Evolutionary conservation across 1,140 invertebrate species (phyloP), one percentile per base, ranked within the genome.

Genomic region (Pseudomyrmex pallidus): DNA sequence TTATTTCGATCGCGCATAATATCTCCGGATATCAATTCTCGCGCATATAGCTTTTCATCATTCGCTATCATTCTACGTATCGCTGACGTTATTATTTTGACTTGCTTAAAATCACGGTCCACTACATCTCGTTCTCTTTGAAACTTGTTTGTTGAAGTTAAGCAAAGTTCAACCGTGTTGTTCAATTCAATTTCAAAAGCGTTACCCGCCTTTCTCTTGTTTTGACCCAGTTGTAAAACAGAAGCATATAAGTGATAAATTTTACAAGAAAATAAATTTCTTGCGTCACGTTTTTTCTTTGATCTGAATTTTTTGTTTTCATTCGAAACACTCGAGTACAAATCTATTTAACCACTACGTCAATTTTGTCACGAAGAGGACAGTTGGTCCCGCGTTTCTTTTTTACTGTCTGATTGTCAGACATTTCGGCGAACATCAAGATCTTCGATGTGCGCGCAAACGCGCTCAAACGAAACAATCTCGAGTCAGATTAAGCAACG

Each of bases 401-500:
- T 50, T 50, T 13, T 50, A 13, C 12, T 35, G 35, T 35, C 35
- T 0, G 35, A 35, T 5, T 35, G 35, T 35, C 35, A 35, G 35
- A 35, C 35, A 35, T 35, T 25, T 25, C 25, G 35, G 35, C 35
- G 35, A 35, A 35, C 35, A 52, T 52, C 48, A 15, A 66, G n/a
- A 10, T 13, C 48, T 76, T 35, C 48, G 25, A 77, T 52, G 35
- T 13, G 7, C 25, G 2, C 48, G 5, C 66, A 50, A 9, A 66
- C 48, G 2, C 48, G 5, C n/a, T 9, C 64, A 17, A 77, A 54
- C 52, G 8, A 54, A 54, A n/a, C 44, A 12, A 46, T 54, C 61
- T 76, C n/a, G 1, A 76, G 46, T 8, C 61, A 54, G 61, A 76
- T 76, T 76, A 64, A 48, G 62, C 22, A 64, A 76, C 61, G 15